phyloP scores from a whole-genome alignment of 2,888 invertebrate species.

The Sipha maydis region DNA sequence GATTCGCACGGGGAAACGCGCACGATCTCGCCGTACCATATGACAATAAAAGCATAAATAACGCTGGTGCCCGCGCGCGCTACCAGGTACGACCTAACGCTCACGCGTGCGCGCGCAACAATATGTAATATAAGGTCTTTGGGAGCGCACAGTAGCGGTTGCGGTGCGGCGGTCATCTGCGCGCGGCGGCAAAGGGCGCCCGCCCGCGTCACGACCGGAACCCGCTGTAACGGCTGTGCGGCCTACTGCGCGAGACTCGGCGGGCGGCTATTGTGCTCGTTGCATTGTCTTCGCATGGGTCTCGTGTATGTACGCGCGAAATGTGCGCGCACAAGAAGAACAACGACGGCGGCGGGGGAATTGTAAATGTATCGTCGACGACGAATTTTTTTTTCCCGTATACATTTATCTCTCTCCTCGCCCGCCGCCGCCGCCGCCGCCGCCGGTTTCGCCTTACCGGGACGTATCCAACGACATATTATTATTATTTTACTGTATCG shows the following conservation, averaged over 20 bases:
- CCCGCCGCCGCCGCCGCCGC: slow-evolving; percentile 16
- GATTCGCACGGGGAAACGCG: neutral
- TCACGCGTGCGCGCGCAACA: too few relatives aligned
- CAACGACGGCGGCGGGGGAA: neutral
- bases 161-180: slow-evolving; percentile 5
- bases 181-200: slow-evolving; percentile 59
- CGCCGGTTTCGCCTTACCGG: slow-evolving; percentile 46
- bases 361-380: slow-evolving; percentile 13
- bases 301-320: neutral
- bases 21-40: slow-evolving; percentile 38
- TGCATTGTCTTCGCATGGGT: slow-evolving; percentile 2
- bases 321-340: neutral
- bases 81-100: neutral
- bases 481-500: slow-evolving; percentile 16
- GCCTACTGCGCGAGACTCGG: neutral
- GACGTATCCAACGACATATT: slow-evolving; percentile 34
- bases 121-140: neutral
- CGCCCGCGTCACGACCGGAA: slow-evolving; percentile 60
- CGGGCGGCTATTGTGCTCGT: neutral
- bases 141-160: slow-evolving; percentile 17
- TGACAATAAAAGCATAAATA: slow-evolving; percentile 60
- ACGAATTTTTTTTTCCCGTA: slow-evolving; percentile 20
- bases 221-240: neutral
- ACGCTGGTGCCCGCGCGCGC: slow-evolving; percentile 19
- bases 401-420: neutral